A percentile compares a stretch with the other conserved stretches of the same genome.
Evolutionary conservation across 2,888 invertebrate genomes (phyloP).

Genomic region (Mechanitis mazaeus): DNA sequence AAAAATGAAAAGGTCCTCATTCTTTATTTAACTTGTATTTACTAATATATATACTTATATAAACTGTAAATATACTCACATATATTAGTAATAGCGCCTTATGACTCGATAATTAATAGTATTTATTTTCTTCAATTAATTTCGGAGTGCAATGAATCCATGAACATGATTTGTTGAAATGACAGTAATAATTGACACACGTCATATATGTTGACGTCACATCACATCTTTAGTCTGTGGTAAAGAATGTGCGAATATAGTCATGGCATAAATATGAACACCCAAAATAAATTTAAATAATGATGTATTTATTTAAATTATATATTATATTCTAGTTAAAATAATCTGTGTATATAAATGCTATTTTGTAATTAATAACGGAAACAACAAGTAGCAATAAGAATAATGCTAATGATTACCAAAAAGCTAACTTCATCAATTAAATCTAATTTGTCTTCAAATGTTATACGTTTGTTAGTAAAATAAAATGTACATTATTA

Average conservation of each 20-base stretch:
- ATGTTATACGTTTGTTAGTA: too few species aligned
- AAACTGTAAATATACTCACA: slow-evolving; percentile 22
- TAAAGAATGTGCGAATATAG: neutral
- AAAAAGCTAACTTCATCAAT: too few species aligned
- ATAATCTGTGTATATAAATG: too few species aligned
- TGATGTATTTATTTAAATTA: too few species aligned
- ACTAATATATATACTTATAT: neutral
- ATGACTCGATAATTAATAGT: slow-evolving; percentile 11
- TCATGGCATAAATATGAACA: too few species aligned
- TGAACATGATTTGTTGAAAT: slow-evolving; percentile 53
- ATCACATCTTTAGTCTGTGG: slow-evolving; percentile 2
- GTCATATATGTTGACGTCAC: slow-evolving; percentile 1
- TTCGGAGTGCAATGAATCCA: slow-evolving; percentile 32
- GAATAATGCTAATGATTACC: too few species aligned
- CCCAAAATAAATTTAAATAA: too few species aligned
- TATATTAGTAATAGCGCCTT: slow-evolving; percentile 12
- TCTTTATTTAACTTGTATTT: neutral
- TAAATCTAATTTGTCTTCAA: too few species aligned
- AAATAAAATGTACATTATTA: too few species aligned
- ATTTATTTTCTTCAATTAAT: slow-evolving; percentile 10
- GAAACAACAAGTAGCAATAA: too few species aligned
- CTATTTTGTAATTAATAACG: too few species aligned
- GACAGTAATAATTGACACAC: slow-evolving; percentile 15
- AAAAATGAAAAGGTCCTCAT: slow-evolving; percentile 3
- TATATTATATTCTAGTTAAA: too few species aligned